phyloP scores from a whole-genome alignment of 1,140 invertebrate genomes.

The Mamestra configurata region DNA sequence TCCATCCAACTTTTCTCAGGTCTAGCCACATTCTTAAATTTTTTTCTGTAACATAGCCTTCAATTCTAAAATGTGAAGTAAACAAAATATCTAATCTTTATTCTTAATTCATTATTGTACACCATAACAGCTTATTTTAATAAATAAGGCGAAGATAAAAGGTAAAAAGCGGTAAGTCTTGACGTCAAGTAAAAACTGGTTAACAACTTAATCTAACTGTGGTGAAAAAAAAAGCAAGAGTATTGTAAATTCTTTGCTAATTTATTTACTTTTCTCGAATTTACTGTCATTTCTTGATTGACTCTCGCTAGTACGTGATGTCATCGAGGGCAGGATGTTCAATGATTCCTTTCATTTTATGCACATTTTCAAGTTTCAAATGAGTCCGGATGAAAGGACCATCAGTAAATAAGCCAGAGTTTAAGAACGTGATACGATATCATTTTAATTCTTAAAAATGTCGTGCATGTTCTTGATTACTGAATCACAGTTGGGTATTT shows the following conservation, averaged over 20 bases:
- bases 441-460: no score
- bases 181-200: neutral
- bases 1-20: no score
- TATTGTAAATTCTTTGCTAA: constrained; percentile 39
- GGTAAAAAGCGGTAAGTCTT: neutral
- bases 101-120: no score
- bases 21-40: no score
- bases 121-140: no score
- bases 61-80: neutral
- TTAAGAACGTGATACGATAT: no score
- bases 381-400: no score
- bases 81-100: neutral
- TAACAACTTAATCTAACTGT: neutral
- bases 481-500: no score
- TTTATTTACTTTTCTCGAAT: constrained; percentile 33
- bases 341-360: neutral
- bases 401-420: no score
- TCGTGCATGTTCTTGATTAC: no score
- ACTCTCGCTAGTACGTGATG: constrained; percentile 28
- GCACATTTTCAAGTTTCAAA: neutral
- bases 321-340: neutral
- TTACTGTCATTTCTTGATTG: constrained; percentile 21
- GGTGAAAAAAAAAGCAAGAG: constrained; percentile 30
- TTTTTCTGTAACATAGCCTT: neutral
- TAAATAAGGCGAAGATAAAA: neutral